Conservation (phyloP, 2,888 invertebrate genomes). For the Taphrorychus bicolor region DNA sequence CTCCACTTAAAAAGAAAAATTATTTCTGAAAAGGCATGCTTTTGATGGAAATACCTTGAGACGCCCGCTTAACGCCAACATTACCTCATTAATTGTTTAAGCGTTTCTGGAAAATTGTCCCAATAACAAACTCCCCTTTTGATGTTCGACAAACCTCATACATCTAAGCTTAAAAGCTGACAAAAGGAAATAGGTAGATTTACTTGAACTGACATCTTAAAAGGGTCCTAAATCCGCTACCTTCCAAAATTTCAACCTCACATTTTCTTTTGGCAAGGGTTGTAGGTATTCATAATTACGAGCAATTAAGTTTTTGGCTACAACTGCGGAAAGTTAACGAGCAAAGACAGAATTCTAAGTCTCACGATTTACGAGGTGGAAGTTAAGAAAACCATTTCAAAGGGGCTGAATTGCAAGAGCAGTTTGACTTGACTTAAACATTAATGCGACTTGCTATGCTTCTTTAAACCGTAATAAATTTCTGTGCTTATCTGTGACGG, state of each 20-base stretch:
- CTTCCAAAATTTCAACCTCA: background rate
- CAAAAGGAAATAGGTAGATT: too few relatives aligned
- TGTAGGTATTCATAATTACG: background rate
- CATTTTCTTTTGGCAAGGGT: background rate
- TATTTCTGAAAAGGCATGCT: too few relatives aligned
- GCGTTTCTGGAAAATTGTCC: too few relatives aligned
- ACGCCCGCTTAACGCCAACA: too few relatives aligned
- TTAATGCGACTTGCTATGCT: conserved; percentile 42
- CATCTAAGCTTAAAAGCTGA: too few relatives aligned
- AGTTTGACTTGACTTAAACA: conserved; percentile 42
- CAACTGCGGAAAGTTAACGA: conserved; percentile 3
- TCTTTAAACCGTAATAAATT: conserved; percentile 31
- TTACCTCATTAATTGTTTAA: too few relatives aligned
- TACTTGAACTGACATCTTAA: background rate
- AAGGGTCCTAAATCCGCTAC: background rate
- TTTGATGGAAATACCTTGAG: too few relatives aligned
- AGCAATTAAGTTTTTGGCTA: conserved; percentile 1
- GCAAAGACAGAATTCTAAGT: conserved; percentile 18
- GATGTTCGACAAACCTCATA: too few relatives aligned
- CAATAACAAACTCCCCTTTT: too few relatives aligned
- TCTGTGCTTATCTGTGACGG: background rate
- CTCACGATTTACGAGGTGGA: conserved; percentile 21
- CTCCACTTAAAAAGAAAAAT: too few relatives aligned
- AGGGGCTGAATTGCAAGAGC: conserved; percentile 13
- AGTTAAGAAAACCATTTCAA: conserved; percentile 20